These are phyloP conservation scores for Erynnis tages DNA, from an alignment of 2,888 invertebrate genomes.

Conservation along the genomic window DNA sequence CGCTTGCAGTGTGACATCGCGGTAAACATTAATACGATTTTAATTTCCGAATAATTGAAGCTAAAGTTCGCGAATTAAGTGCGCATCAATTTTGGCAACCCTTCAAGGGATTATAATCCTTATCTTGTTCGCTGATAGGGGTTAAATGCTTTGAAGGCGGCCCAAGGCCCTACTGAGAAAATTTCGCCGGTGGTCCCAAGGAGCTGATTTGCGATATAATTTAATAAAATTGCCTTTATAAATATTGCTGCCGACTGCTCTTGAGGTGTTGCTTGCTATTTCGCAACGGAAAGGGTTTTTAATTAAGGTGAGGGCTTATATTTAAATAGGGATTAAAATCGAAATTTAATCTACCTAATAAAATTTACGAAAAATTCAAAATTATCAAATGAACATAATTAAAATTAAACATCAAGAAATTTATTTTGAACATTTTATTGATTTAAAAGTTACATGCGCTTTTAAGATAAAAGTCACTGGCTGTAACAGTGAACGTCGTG, in stretches of 20 bases:
- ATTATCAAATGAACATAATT: too few relatives aligned
- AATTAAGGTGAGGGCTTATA: too few relatives aligned
- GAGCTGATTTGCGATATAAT: conserved; percentile 21
- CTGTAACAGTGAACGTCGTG: too few relatives aligned
- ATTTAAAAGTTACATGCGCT: too few relatives aligned
- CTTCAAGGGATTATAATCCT: conserved; percentile 3
- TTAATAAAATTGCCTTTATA: conserved; percentile 20
- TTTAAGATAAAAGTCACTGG: too few relatives aligned
- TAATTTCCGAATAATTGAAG: conserved; percentile 26
- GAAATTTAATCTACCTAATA: too few relatives aligned
- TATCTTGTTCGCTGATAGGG: not conserved
- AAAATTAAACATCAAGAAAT: too few relatives aligned
- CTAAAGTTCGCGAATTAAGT: conserved; percentile 23
- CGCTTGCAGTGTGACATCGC: not conserved
- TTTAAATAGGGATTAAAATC: too few relatives aligned
- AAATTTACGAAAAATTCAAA: too few relatives aligned
- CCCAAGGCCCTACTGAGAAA: not conserved
- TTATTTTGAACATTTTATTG: too few relatives aligned
- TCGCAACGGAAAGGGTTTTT: not conserved
- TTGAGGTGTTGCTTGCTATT: not conserved
- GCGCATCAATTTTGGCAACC: conserved; percentile 15
- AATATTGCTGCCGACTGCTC: conserved; percentile 11
- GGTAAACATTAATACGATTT: conserved; percentile 15
- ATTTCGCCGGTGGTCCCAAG: conserved; percentile 17
- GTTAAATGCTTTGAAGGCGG: not conserved